phyloP scores from a whole-genome alignment of 2,797 vertebrate genomes.

The Hyperoplus lanceolatus region DNA sequence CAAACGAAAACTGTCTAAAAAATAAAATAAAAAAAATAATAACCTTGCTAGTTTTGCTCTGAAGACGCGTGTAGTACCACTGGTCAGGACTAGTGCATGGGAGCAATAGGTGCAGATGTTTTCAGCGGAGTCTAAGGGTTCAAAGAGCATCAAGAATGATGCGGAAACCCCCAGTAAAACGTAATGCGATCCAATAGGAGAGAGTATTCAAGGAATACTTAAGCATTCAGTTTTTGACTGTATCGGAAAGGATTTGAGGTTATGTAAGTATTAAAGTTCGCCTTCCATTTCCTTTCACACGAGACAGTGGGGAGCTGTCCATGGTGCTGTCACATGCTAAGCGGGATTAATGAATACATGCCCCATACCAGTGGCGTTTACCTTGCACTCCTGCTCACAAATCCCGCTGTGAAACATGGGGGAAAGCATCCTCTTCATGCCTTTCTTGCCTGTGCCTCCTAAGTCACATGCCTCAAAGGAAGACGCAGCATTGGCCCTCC shows the following conservation, averaged over 20 bases:
- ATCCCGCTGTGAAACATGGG: constrained; percentile 36
- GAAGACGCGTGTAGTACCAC: constrained; percentile 16
- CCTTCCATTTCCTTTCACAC: not conserved
- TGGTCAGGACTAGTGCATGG: constrained; percentile 5
- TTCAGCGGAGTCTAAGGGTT: constrained; percentile 6
- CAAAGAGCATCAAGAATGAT: not conserved
- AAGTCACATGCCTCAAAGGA: constrained; percentile 28
- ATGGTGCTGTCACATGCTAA: constrained; percentile 45
- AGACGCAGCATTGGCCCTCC: constrained; percentile 39
- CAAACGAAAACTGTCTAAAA: constrained; percentile 49
- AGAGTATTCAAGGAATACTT: not conserved
- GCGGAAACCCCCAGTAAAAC: not conserved
- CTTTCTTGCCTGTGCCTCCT: constrained; percentile 11
- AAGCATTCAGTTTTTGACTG: constrained; percentile 22
- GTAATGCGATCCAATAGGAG: not conserved
- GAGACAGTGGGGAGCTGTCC: constrained; percentile 45
- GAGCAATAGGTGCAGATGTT: not conserved
- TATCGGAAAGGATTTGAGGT: constrained; percentile 6
- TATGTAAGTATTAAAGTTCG: constrained; percentile 2
- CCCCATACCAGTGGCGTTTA: constrained; percentile 30
- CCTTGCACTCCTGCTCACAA: constrained; percentile 16
- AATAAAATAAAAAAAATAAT: constrained; percentile 5
- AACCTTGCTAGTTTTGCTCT: constrained; percentile 35
- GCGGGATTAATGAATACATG: constrained; percentile 45
- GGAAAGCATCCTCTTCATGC: not conserved